Evolutionary conservation across 2,113 vertebrate genomes (phyloP), one percentile per base, ranked within the genome.

Genomic region (Datnioides undecimradiatus): DNA sequence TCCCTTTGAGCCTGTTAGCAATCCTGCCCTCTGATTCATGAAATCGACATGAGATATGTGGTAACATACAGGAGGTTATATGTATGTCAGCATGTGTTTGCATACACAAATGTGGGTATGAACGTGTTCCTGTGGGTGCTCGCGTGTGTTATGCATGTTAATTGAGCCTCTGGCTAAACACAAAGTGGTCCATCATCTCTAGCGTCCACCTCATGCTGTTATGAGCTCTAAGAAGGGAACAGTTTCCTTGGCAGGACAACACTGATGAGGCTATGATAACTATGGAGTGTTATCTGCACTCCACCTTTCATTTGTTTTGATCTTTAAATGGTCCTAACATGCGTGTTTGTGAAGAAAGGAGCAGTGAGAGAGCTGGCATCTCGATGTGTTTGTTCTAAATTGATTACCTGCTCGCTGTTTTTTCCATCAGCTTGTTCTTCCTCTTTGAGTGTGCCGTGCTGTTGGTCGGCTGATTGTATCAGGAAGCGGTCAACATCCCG

Each of bases 371-470:
- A 12, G 25, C 59, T 54, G 59, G 21, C 46, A 23, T 93, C 92
- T 92, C 95, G 94, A 95, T 93, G 95, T 95, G 95, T 93, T 93
- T 72, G 92, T 92, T 95, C 92, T 95, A 96, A 97, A 97, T 95
- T 96, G 95, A 98, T 97, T 96, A 96, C 92, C 92, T 94, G 83
- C 93, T 94, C 93, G 75, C 63, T 84, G 25, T 87, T 1, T 93
- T 93, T 75, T 76, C 46, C 46, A 36, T 81, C 43, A 16, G 77
- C 70, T 45, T 60, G 51, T 82, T 90, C 73, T 55, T 70, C 23
- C 72, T 60, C 54, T 76, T 62, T 86, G 73, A 75, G 80, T 83
- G 63, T 63, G 82, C 62, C 21, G 34, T 46, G 88, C 94, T 93
- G 93, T 87, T 88, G 92, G 93, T 93, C 92, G 25, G 92, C 94